Base-by-base conservation (phyloP, 2,113 vertebrate species). In the Azemiops feae region DNA sequence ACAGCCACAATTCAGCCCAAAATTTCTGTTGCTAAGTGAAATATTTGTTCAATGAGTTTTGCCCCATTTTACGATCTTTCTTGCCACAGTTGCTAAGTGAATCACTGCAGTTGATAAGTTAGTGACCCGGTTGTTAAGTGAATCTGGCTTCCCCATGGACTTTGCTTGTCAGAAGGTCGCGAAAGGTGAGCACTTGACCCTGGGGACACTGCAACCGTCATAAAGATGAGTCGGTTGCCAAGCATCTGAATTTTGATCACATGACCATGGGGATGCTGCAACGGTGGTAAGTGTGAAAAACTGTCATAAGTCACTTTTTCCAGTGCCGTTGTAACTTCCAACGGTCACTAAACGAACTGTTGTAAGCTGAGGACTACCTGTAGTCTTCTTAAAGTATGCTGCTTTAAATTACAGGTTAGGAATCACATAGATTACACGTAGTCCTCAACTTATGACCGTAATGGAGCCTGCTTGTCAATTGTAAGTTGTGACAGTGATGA, bases 381-480 rank as follows among this genome's bases (percentile, higher is more conserved):
- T 87, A 27, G 20, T 3, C 22, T 27, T 3, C 9, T 64, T 34
- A 30, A 69, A 55, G 0, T 55, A 53, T 1, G 23, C 12, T 18
- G 9, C 87, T 89, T 55, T 74, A 30, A 52, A 14, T n/a, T 81
- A 52, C 60, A 89, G 52, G 4, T 43, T 88, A 64, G 16, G 50
- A 23, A 55, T 85, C 11, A 16, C 52, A 39, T 81, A 30, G 14
- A 55, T 34, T 50, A 3, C 9, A n/a, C 2, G 12, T 69, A 69
- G 12, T n/a, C 30, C 12, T 69, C 1, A 4, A 16, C 0, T 69
- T 69, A n/a, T 5, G 4, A 16, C 4, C 11, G 5, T n/a, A 69
- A 69, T 69, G 60, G 11, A 69, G 30, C 60, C 12, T 69, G 12
- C 11, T 11, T 1, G 0, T 69, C 60, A 69, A 12, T 69, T 4